These are phyloP conservation scores for Lycia hirtaria DNA, from an alignment of 2,888 invertebrate genomes.

Conservation along the genomic window DNA sequence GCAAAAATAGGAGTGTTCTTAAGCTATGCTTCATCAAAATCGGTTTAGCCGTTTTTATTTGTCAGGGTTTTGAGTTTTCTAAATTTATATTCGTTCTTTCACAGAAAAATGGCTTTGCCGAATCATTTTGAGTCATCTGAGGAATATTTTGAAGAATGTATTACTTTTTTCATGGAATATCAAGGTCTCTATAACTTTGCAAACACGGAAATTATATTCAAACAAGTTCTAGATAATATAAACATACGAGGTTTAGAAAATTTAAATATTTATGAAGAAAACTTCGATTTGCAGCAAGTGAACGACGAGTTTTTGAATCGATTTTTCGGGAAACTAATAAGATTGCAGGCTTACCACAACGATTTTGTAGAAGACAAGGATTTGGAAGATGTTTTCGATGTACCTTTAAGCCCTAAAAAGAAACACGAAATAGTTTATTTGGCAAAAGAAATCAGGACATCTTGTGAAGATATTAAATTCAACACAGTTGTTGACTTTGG, in stretches of 20 bases:
- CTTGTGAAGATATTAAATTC: constrained; percentile 77
- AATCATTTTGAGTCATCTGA: constrained; percentile 48
- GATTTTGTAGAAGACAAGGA: constrained; percentile 45
- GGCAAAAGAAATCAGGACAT: constrained; percentile 80
- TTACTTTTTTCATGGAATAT: constrained; percentile 85
- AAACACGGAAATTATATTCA: constrained; percentile 87
- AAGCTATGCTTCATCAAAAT: too few relatives aligned
- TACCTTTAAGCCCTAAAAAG: constrained; percentile 87
- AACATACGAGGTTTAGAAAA: constrained; percentile 63
- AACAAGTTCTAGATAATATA: constrained; percentile 82
- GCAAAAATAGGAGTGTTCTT: too few relatives aligned
- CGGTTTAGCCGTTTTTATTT: too few relatives aligned
- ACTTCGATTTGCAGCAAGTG: constrained; percentile 44
- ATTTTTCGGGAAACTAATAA: constrained; percentile 56
- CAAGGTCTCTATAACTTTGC: constrained; percentile 87
- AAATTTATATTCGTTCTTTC: too few relatives aligned
- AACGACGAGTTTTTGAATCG: constrained; percentile 50
- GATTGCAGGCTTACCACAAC: constrained; percentile 47
- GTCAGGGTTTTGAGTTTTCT: too few relatives aligned
- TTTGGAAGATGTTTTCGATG: constrained; percentile 50
- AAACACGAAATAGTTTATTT: constrained; percentile 89
- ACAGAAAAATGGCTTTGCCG: constrained; percentile 67
- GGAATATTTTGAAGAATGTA: constrained; percentile 84
- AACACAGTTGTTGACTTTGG: constrained; percentile 89
- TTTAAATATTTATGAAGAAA: constrained; percentile 48